Percentiles rank a stretch among this genome's conserved stretches.
Evolutionary conservation across 2,888 invertebrate species (phyloP).

Genomic region (Apodemia zela): DNA sequence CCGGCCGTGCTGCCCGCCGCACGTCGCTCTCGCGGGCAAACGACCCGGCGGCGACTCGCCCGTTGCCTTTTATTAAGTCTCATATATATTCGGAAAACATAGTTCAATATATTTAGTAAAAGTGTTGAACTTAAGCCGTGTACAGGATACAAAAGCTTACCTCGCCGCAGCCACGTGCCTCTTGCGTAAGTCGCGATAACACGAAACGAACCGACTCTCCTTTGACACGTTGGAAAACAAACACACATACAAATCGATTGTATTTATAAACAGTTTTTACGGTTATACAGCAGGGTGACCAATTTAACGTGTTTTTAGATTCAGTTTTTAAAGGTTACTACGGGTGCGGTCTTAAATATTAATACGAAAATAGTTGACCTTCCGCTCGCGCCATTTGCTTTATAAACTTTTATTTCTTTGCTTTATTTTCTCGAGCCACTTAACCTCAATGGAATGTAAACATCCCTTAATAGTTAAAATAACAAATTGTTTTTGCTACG

Average conservation of each 20-base stretch:
- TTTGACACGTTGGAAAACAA: slow-evolving; percentile 68
- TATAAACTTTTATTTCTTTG: slow-evolving; percentile 9
- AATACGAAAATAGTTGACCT: slow-evolving; percentile 62
- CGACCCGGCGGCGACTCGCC: slow-evolving; percentile 67
- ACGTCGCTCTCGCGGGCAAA: slow-evolving; percentile 58
- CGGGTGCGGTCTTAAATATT: slow-evolving; percentile 55
- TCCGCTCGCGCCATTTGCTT: slow-evolving; percentile 42
- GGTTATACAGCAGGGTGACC: slow-evolving; percentile 41
- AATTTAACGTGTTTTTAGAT: slow-evolving; percentile 47
- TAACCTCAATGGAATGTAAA: slow-evolving; percentile 14
- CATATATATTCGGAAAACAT: slow-evolving; percentile 31
- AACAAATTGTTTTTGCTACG: not conserved
- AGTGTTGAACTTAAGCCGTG: slow-evolving; percentile 10
- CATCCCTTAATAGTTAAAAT: not conserved
- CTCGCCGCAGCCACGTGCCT: slow-evolving; percentile 50
- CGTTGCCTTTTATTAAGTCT: slow-evolving; percentile 48
- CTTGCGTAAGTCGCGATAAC: slow-evolving; percentile 69
- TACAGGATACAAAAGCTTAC: slow-evolving; percentile 24
- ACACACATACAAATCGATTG: slow-evolving; percentile 61
- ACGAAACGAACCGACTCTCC: slow-evolving; percentile 60
- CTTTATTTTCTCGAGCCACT: slow-evolving; percentile 8
- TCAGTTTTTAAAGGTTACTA: slow-evolving; percentile 52
- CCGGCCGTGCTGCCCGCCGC: slow-evolving; percentile 70
- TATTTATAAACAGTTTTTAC: slow-evolving; percentile 58
- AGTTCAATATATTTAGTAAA: not conserved